Conservation (phyloP, 2,797 vertebrate species). For the Mus minutoides region DNA sequence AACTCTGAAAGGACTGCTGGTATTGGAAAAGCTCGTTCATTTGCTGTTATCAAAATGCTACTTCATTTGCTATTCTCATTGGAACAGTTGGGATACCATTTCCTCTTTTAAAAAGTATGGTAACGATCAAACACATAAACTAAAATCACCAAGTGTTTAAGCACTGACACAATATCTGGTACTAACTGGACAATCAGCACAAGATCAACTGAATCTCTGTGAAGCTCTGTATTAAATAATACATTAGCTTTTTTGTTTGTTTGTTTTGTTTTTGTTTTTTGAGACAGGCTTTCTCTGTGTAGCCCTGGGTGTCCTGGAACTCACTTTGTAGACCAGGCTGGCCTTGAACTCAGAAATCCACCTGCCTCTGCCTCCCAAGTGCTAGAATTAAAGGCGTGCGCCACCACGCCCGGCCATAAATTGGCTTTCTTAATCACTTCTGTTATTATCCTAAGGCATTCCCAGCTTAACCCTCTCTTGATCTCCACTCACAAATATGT, state of each 20-base stretch:
- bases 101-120: neutral
- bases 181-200: neutral
- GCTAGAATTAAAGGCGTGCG: no score
- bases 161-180: neutral
- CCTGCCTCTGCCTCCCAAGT: no score
- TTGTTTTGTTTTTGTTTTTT: no score
- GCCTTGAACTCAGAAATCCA: no score
- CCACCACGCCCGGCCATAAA: no score
- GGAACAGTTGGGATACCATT: neutral
- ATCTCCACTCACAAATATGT: neutral
- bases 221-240: neutral
- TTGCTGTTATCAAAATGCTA: neutral
- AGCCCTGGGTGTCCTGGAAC: no score
- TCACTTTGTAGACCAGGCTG: no score
- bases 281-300: no score
- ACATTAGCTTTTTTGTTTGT: slow-evolving; percentile 26
- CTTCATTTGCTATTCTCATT: neutral
- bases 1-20: neutral
- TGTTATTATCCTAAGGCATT: neutral
- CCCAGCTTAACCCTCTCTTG: neutral
- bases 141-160: neutral
- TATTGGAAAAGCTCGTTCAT: neutral
- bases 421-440: neutral
- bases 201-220: neutral
- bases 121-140: slow-evolving; percentile 1